phyloP scores from a whole-genome alignment of 2,113 vertebrate genomes.

The Lipophrys pholis region DNA sequence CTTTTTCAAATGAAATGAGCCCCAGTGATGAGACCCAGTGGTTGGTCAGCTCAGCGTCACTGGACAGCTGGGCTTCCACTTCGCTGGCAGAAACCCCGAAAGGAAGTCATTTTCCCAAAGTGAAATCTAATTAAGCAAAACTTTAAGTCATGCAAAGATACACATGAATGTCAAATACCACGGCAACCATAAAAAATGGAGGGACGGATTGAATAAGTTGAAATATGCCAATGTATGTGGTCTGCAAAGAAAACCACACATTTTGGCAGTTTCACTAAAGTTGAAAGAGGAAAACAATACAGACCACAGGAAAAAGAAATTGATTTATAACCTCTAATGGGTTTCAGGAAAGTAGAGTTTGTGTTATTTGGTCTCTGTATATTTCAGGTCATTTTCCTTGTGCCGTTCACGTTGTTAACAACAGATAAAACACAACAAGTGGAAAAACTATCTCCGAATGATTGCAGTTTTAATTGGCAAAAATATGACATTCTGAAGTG shows the following conservation, averaged over 20 bases:
- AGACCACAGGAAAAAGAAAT: constrained; percentile 25
- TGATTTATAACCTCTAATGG: constrained; percentile 1
- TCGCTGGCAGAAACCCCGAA: no score
- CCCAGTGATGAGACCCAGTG: no score
- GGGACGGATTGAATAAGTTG: constrained; percentile 9
- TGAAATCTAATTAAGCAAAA: constrained; percentile 17
- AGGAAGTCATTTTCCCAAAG: not conserved
- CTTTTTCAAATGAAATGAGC: no score
- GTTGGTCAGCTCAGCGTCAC: no score
- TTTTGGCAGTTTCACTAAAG: constrained; percentile 12
- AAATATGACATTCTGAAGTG: no score
- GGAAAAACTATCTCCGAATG: no score
- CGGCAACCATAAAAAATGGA: not conserved
- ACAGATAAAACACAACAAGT: constrained; percentile 10
- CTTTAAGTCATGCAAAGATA: constrained; percentile 11
- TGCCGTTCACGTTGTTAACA: constrained; percentile 18
- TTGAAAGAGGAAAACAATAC: constrained; percentile 8
- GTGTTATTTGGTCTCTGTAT: constrained; percentile 20
- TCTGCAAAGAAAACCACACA: constrained; percentile 16
- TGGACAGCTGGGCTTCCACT: no score
- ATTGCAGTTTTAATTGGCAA: no score
- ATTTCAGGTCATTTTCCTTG: not conserved
- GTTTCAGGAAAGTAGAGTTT: not conserved
- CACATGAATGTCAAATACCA: constrained; percentile 1
- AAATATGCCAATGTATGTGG: constrained; percentile 9